Evolutionary conservation across 2,888 invertebrate species (phyloP).

Genomic region (Prenolepis imparis): DNA sequence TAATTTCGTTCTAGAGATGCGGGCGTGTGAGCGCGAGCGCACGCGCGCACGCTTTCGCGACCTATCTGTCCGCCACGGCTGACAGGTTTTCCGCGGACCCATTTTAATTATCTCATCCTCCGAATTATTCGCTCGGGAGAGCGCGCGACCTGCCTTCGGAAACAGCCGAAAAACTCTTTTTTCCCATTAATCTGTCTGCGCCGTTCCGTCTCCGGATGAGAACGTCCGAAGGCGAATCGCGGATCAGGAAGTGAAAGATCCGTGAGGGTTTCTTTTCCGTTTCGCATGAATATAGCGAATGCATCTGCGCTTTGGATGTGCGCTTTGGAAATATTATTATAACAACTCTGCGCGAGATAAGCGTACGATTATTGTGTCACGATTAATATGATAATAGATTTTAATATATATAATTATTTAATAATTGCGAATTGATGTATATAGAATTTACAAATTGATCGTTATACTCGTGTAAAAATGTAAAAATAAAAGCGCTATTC

Average conservation of each 20-base stretch:
- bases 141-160: slow-evolving; percentile 66
- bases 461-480: not conserved
- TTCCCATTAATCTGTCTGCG: slow-evolving; percentile 56
- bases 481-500: not conserved
- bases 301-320: not conserved
- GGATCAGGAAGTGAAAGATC: slow-evolving; percentile 29
- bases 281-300: slow-evolving; percentile 6
- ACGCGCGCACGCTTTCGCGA: slow-evolving; percentile 61
- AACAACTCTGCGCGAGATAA: slow-evolving; percentile 14
- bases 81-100: slow-evolving; percentile 78
- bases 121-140: slow-evolving; percentile 78
- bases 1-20: slow-evolving; percentile 81
- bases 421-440: not conserved
- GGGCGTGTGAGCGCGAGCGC: slow-evolving; percentile 47
- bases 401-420: not conserved
- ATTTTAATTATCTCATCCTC: slow-evolving; percentile 81
- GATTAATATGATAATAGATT: not conserved
- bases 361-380: not conserved
- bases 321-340: too few relatives aligned
- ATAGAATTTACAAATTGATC: not conserved
- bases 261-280: slow-evolving; percentile 14
- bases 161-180: slow-evolving; percentile 57
- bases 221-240: slow-evolving; percentile 41
- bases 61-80: slow-evolving; percentile 80
- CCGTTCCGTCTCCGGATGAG: slow-evolving; percentile 51